phyloP scores from a whole-genome alignment of 2,797 vertebrate genomes.

The Hoplostethus atlanticus region DNA sequence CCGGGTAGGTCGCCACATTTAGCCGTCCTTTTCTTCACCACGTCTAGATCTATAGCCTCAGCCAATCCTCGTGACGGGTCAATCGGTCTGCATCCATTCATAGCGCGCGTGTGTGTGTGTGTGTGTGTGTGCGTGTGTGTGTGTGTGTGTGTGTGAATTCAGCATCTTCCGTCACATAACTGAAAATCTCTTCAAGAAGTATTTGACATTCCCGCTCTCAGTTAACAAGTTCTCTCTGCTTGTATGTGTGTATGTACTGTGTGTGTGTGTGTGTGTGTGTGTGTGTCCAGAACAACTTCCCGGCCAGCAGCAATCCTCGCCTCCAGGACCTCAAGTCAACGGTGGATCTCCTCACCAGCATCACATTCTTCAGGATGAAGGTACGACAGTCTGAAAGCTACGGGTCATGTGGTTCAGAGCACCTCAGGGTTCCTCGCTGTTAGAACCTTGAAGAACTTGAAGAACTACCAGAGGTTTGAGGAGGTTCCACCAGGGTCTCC shows the following conservation, averaged over 20 bases:
- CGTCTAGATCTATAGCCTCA: background rate
- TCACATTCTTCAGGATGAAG: constrained; percentile 99
- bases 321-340: constrained; percentile 95
- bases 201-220: too few species aligned
- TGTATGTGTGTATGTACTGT: background rate
- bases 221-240: background rate
- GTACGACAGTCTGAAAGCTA: constrained; percentile 74
- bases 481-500: too few species aligned
- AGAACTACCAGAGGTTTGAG: too few species aligned
- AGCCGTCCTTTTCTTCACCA: background rate
- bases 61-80: background rate
- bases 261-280: constrained; percentile 3
- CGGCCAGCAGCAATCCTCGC: constrained; percentile 92
- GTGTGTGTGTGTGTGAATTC: too few species aligned
- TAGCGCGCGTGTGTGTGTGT: too few species aligned
- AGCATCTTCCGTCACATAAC: too few species aligned
- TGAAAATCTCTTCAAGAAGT: too few species aligned
- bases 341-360: constrained; percentile 98
- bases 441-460: too few species aligned
- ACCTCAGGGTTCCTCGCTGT: too few species aligned
- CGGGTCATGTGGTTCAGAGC: too few species aligned
- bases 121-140: too few species aligned
- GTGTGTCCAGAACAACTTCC: constrained; percentile 93
- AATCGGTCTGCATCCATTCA: constrained; percentile 15
- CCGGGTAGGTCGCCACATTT: constrained; percentile 86